Base-by-base conservation (phyloP, 2,113 vertebrate species). In the Elephantulus edwardii region DNA sequence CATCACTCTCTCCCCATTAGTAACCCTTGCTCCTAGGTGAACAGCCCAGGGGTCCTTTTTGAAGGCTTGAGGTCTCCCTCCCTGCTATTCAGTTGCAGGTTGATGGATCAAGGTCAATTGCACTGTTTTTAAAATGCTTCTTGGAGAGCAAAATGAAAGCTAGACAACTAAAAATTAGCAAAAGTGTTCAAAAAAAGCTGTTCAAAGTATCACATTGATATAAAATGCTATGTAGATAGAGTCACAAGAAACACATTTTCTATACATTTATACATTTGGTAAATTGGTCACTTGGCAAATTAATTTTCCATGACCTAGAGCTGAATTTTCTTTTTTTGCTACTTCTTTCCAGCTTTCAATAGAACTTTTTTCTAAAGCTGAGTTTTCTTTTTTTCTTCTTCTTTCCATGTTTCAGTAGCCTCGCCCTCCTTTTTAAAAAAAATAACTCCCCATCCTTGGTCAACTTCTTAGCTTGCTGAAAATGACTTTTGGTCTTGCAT, bases 61-160 rank as follows among this genome's bases (percentile, higher is more conserved):
- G 38, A 4, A 83, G 62, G 78, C 64, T 38, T 44, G 28, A 85
- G 40, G 38, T 78, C 42, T 64, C 48, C 28, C 38, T 90, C 71
- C 48, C 2, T 83, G 42, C 58, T 68, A 16, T 80, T 78, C 79
- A 90, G 79, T 58, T 93, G 44, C 13, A 76, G 40, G 52, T 68
- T 86, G 81, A 81, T 62, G 28, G 76, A 78, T 60, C 42, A 83
- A 91, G 88, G 83, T 88, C 46, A 82, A 16, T 16, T 83, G 78
- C 64, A 62, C 42, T 74, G 88, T 44, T 9, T 38, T 95, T 93
- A 79, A 87, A 89, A 84, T 7, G 22, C 30, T 80, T n/a, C 79
- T 44, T 76, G 86, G 62, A 91, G 90, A 14, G 54, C 56, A 89
- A 95, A 95, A 86, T 90, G 64, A 78, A 92, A 95, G 77, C 30